These are phyloP conservation scores for Onthophagus sagittarius DNA, from an alignment of 2,888 invertebrate genomes.

Conservation along the genomic window DNA sequence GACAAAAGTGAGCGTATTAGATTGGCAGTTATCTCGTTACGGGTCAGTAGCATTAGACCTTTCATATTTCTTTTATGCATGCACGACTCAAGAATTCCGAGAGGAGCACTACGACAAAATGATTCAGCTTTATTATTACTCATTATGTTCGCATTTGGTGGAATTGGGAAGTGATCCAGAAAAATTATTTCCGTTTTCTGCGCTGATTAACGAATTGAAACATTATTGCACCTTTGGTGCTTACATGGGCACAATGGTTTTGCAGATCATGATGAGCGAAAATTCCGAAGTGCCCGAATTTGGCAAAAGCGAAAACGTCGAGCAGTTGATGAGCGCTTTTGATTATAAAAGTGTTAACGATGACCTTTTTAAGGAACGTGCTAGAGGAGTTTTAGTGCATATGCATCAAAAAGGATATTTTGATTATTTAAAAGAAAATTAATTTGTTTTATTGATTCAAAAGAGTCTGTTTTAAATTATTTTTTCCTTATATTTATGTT, in stretches of 20 bases:
- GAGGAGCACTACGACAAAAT: slow-evolving; percentile 13
- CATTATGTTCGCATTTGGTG: slow-evolving; percentile 30
- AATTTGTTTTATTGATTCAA: no score
- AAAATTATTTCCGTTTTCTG: slow-evolving; percentile 30
- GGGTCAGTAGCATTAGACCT: slow-evolving; percentile 17
- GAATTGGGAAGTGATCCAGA: slow-evolving; percentile 33
- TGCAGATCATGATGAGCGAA: slow-evolving; percentile 32
- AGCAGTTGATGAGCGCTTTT: not conserved
- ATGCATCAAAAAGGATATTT: slow-evolving; percentile 15
- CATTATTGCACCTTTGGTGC: slow-evolving; percentile 33
- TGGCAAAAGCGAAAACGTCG: slow-evolving; percentile 8
- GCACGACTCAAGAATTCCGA: slow-evolving; percentile 5
- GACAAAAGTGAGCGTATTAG: slow-evolving; percentile 13
- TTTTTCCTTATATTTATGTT: no score
- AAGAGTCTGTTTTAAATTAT: no score
- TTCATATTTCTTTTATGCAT: slow-evolving; percentile 18
- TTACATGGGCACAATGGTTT: slow-evolving; percentile 28
- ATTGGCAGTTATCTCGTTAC: slow-evolving; percentile 14
- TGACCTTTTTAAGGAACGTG: slow-evolving; percentile 21
- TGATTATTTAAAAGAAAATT: not conserved
- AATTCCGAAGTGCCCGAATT: slow-evolving; percentile 32
- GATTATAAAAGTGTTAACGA: slow-evolving; percentile 20
- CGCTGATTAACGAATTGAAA: slow-evolving; percentile 29
- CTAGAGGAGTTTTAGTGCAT: slow-evolving; percentile 24
- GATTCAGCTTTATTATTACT: slow-evolving; percentile 33